These are phyloP conservation scores for Willowsia nigromaculata DNA, from an alignment of 2,888 invertebrate species.

Conservation along the genomic window DNA sequence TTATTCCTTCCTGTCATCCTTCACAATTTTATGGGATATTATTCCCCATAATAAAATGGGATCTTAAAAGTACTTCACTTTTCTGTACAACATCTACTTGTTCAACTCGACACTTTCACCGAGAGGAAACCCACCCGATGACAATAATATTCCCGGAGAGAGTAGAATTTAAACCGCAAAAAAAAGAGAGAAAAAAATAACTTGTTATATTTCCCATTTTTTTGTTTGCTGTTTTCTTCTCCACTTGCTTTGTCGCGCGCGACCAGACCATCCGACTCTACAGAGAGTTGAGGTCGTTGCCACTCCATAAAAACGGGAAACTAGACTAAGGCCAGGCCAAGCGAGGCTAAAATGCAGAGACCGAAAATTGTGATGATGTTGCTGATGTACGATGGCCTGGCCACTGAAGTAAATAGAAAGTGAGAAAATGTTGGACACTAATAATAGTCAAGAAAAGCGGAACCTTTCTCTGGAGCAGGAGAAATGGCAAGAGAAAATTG, in stretches of 20 bases:
- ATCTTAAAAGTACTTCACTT: slow-evolving; percentile 39
- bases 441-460: slow-evolving; percentile 11
- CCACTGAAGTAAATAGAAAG: background rate
- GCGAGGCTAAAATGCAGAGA: background rate
- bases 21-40: slow-evolving; percentile 45
- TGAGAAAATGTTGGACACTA: slow-evolving; percentile 10
- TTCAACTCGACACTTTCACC: background rate
- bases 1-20: slow-evolving; percentile 48
- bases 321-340: background rate
- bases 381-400: background rate
- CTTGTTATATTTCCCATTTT: slow-evolving; percentile 6
- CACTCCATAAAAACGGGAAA: background rate
- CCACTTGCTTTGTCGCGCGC: background rate
- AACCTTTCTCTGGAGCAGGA: slow-evolving; percentile 2
- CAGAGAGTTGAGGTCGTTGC: slow-evolving; percentile 6
- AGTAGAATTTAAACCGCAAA: slow-evolving; percentile 51
- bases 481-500: slow-evolving; percentile 32
- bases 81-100: background rate
- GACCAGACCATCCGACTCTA: background rate
- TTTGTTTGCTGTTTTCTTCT: background rate
- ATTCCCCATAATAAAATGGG: slow-evolving; percentile 31
- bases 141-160: slow-evolving; percentile 47
- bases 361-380: background rate
- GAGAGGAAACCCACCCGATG: background rate
- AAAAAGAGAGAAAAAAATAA: no score